Evolutionary conservation across 2,888 invertebrate species (phyloP).

Genomic region (Automeris io): DNA sequence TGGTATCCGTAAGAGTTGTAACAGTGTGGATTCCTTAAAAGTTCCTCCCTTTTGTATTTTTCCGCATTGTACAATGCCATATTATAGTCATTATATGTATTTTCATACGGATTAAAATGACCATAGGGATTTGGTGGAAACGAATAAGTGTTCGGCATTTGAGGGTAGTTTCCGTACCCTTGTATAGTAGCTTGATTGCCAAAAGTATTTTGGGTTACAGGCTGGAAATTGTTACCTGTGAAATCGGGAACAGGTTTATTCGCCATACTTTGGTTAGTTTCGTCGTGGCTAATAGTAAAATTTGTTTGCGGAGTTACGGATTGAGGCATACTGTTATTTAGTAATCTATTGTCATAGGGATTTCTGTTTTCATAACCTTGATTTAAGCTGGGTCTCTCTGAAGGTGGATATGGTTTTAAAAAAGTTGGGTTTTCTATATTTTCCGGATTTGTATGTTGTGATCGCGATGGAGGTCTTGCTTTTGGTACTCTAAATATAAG

Average conservation of each 20-base stretch:
- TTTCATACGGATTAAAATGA: constrained; percentile 72
- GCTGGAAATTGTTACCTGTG: constrained; percentile 58
- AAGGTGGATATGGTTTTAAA: constrained; percentile 79
- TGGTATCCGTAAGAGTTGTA: constrained; percentile 78
- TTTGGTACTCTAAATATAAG: constrained; percentile 80
- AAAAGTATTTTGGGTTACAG: constrained; percentile 55
- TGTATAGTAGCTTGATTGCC: constrained; percentile 59
- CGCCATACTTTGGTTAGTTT: constrained; percentile 41
- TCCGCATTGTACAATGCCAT: constrained; percentile 73
- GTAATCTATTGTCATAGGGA: constrained; percentile 54
- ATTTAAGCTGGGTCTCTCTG: constrained; percentile 57
- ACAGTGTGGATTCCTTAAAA: constrained; percentile 68
- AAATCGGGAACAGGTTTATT: constrained; percentile 55
- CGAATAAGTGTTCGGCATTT: constrained; percentile 62
- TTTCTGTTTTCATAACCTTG: constrained; percentile 65
- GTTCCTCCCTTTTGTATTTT: constrained; percentile 72
- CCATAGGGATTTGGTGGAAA: constrained; percentile 68
- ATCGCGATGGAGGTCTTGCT: constrained; percentile 79
- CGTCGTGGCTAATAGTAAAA: constrained; percentile 65
- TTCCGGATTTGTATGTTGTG: constrained; percentile 68
- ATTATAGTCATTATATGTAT: constrained; percentile 70
- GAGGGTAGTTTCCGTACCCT: constrained; percentile 68
- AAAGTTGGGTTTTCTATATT: constrained; percentile 74
- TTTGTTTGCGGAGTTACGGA: constrained; percentile 49
- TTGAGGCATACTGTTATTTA: constrained; percentile 35